Conservation (phyloP, 2,113 vertebrate species). For the Ammodytes marinus region DNA sequence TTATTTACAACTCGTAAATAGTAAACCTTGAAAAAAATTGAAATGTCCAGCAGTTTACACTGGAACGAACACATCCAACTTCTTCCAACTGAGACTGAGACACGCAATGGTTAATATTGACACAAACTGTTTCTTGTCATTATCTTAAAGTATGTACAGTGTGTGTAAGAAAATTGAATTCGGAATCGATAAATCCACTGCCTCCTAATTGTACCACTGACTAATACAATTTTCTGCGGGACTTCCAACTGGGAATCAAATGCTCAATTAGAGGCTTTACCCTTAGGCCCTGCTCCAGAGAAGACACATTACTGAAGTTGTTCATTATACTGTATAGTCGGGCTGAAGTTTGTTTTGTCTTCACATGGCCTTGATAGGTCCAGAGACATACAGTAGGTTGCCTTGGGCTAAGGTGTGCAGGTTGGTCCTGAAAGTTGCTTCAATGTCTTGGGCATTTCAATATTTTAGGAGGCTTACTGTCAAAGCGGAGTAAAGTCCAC, state of each 20-base stretch:
- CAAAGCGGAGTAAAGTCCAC: conserved; percentile 47
- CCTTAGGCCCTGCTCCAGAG: conserved; percentile 38
- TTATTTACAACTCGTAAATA: conserved; percentile 19
- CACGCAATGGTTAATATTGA: neutral
- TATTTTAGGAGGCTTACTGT: conserved; percentile 57
- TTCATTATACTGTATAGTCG: conserved; percentile 22
- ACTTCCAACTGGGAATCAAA: conserved; percentile 42
- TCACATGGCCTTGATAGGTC: conserved; percentile 47
- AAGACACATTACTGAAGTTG: conserved; percentile 25
- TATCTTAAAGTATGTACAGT: conserved; percentile 1
- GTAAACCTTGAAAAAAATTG: neutral
- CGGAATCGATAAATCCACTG: conserved; percentile 15
- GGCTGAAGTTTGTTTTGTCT: conserved; percentile 38
- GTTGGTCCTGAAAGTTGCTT: conserved; percentile 51
- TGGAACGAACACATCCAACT: conserved; percentile 8
- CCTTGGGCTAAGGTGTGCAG: conserved; percentile 52
- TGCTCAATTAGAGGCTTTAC: conserved; percentile 56
- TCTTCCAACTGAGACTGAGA: neutral
- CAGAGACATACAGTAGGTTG: conserved; percentile 32
- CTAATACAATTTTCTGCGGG: conserved; percentile 45
- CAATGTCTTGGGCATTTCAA: conserved; percentile 39
- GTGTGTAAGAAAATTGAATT: neutral
- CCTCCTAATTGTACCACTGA: conserved; percentile 24
- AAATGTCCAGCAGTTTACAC: neutral
- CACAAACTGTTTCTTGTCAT: neutral